A percentile compares a stretch with the other conserved stretches of the same genome.
phyloP scores from a whole-genome alignment of 2,888 invertebrate species.

The Parnassius mnemosyne region DNA sequence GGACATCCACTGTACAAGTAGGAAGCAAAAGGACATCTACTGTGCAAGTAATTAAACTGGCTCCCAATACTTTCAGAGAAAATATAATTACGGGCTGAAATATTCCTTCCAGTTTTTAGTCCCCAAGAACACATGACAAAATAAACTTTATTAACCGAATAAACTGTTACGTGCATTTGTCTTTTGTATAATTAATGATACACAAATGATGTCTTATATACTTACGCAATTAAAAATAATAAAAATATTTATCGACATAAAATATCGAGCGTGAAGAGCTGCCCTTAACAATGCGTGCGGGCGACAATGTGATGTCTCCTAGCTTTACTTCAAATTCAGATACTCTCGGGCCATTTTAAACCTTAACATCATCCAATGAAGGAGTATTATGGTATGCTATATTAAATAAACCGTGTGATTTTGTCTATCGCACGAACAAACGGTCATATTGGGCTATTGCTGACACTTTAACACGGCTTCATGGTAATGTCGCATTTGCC shows the following conservation, averaged over 20 bases:
- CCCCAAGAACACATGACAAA: too few relatives aligned
- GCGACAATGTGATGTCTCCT: slow-evolving; percentile 26
- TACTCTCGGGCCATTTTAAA: slow-evolving; percentile 6
- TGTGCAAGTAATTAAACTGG: too few relatives aligned
- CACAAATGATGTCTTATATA: not conserved
- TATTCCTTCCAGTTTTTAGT: too few relatives aligned
- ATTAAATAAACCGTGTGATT: slow-evolving; percentile 20
- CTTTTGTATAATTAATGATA: not conserved
- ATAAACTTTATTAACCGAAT: too few relatives aligned
- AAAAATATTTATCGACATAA: slow-evolving; percentile 17
- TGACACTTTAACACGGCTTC: slow-evolving; percentile 25
- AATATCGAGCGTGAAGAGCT: slow-evolving; percentile 34
- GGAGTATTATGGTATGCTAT: slow-evolving; percentile 7
- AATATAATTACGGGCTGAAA: too few relatives aligned
- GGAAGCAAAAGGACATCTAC: too few relatives aligned
- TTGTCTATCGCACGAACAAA: slow-evolving; percentile 28
- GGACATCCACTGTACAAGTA: too few relatives aligned
- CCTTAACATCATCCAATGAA: not conserved
- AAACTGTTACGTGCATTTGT: too few relatives aligned
- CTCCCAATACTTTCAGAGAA: too few relatives aligned
- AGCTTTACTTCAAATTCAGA: slow-evolving; percentile 13
- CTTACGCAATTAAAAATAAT: slow-evolving; percentile 7
- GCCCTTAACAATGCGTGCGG: slow-evolving; percentile 48
- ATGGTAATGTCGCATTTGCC: slow-evolving; percentile 21
- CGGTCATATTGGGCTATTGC: slow-evolving; percentile 26